These are phyloP conservation scores for Latheticus oryzae DNA, from an alignment of 2,888 invertebrate genomes.

Conservation along the genomic window DNA sequence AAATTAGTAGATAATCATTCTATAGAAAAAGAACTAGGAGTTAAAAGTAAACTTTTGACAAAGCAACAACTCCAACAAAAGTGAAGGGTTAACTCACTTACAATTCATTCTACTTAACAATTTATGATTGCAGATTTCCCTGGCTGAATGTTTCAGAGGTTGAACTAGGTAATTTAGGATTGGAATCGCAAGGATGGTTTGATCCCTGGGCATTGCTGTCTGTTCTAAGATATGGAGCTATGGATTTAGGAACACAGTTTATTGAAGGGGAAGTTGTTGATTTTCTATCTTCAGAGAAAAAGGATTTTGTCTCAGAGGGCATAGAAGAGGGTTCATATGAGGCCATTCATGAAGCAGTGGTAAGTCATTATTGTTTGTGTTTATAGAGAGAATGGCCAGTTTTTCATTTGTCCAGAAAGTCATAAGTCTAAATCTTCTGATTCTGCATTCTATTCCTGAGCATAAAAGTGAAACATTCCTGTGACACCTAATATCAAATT, in stretches of 20 bases:
- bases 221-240: constrained; percentile 80
- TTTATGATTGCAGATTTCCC: constrained; percentile 74
- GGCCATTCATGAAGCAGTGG: constrained; percentile 70
- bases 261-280: constrained; percentile 80
- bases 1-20: constrained; percentile 76
- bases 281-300: constrained; percentile 67
- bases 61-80: constrained; percentile 69
- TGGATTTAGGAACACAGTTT: constrained; percentile 79
- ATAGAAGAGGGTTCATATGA: constrained; percentile 60
- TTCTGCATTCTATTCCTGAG: too few relatives aligned
- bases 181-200: constrained; percentile 94
- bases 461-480: too few relatives aligned
- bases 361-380: too few relatives aligned
- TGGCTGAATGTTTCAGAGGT: constrained; percentile 91
- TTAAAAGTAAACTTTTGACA: constrained; percentile 80
- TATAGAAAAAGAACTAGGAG: constrained; percentile 82
- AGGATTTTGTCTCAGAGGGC: constrained; percentile 25
- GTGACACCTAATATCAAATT: too few relatives aligned
- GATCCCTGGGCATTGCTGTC: constrained; percentile 87
- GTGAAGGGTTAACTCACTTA: constrained; percentile 4
- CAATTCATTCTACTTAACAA: constrained; percentile 8
- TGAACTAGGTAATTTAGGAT: constrained; percentile 80
- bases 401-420: too few relatives aligned
- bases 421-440: too few relatives aligned
- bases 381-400: too few relatives aligned